Conservation (phyloP, 2,888 invertebrate species). For the Polymixis lichenea region DNA sequence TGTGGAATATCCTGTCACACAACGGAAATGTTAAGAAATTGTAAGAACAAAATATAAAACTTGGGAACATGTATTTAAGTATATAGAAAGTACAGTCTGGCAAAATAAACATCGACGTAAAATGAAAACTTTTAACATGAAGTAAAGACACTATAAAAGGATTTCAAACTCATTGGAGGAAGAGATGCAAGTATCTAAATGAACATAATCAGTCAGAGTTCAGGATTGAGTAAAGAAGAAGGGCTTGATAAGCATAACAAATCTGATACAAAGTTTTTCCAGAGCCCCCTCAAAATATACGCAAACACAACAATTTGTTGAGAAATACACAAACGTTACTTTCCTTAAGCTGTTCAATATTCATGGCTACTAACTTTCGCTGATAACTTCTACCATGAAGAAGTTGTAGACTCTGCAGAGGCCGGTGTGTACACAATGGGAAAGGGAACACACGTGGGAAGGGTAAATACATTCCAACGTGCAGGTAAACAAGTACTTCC, state of each 20-base stretch:
- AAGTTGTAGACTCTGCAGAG: conserved; percentile 30
- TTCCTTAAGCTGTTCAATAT: conserved; percentile 47
- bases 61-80: no score
- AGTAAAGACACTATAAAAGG: not conserved
- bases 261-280: no score
- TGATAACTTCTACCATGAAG: conserved; percentile 46
- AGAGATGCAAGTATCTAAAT: not conserved
- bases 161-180: not conserved
- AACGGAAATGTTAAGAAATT: conserved; percentile 37
- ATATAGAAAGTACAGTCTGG: conserved; percentile 8
- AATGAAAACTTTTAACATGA: not conserved
- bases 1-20: conserved; percentile 13
- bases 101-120: conserved; percentile 15
- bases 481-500: conserved; percentile 73
- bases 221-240: not conserved
- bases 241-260: not conserved
- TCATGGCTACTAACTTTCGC: conserved; percentile 56
- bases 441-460: conserved; percentile 80
- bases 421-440: conserved; percentile 62
- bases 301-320: not conserved
- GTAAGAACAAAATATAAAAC: conserved; percentile 8
- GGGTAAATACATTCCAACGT: conserved; percentile 74
- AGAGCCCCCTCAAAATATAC: no score
- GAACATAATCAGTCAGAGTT: not conserved
- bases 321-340: conserved; percentile 27